Evolutionary conservation across 2,888 invertebrate genomes (phyloP), one percentile per base, ranked within the genome.

Genomic region (Sepiola atlantica): DNA sequence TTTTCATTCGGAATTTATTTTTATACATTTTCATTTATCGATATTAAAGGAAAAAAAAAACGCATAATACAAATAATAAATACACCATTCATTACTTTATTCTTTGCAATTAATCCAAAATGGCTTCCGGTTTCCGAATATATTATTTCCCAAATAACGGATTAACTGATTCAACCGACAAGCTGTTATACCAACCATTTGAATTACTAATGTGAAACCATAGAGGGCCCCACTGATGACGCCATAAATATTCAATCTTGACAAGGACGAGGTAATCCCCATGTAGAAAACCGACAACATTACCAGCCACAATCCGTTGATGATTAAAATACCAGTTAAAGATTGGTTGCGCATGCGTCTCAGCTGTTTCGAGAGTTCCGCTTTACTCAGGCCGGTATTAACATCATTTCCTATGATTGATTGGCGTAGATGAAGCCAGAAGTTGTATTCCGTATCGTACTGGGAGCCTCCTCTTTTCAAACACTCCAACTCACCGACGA

Each of bases 231-330:
- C 95, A 90, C 95, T 95, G 1, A 96, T 95, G 54, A 96, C 94
- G 28, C 95, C 95, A 90, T 95, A 96, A 18, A 96, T 95, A 94
- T 96, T 96, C 35, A 96, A 94, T 92, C 95, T 95, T 35, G 96
- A 95, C 55, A 96, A 92, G 45, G 96, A 95, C 0, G 95, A 95
- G 32, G 95, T 95, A 24, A 95, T 94, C 8, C 95, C 95, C 35
- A 94, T 95, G 94, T 95, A 96, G 92, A 96, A 95, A 21, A 95
- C 95, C n/a, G 95, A 94, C 16, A 96, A 94, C 14, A 95, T 90
- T 0, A 95, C 45, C 20, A 96, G 92, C 95, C 95, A 95, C 32
- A 96, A 24, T 18, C 95, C 94, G 93, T 96, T 96, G 14, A 95
- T 94, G 1, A 94, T 55, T 20, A 95, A 92, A 90, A 95, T 95